Base-by-base conservation (phyloP, 35 echinoderm and acorn worm genomes). In the Lytechinus variegatus region DNA sequence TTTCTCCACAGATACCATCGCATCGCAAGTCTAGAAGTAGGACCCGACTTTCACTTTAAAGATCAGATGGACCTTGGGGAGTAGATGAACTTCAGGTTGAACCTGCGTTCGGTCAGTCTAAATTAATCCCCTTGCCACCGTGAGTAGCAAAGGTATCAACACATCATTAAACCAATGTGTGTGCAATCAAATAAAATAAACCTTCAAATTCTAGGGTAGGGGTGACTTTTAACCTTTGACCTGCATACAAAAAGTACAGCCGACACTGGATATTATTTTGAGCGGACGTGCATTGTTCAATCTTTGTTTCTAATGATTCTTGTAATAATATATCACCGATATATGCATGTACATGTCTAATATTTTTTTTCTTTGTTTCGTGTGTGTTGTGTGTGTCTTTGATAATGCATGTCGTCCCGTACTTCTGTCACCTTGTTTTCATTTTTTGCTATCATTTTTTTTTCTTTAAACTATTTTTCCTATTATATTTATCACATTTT, bases 131-230 rank as follows among this genome's bases (percentile, higher is more conserved):
- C 66, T n/a, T 79, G 66, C 66, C n/a, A 79, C 19, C 8, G 66
- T 24, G n/a, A 79, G n/a, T 4, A 24, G 33, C 33, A 44, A 44
- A 44, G 33, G 33, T 44, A 44, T 44, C n/a, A 79, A 79, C 14
- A 79, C 19, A 21, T 79, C 21, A 79, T 79, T n/a, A 21, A 79
- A 79, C 14, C 66, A 79, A 79, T 79, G 66, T 79, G 66, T 79
- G 66, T 24, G 66, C 66, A 79, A n/a, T 79, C 19, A 79, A 79
- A 79, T 79, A 79, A 79, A 79, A 79, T 79, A 79, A 79, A 79
- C 66, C n/a, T 79, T 79, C 19, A 79, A 79, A 79, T 79, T 3
- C 66, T 24, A 79, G 14, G 66, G 21, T 79, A 24, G 21, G 19
- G 9, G 66, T 79, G 66, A 79, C 66, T 7, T 79, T 4, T 79